Conservation (phyloP, 2,888 invertebrate species). For the Platerodrilus igneus region DNA sequence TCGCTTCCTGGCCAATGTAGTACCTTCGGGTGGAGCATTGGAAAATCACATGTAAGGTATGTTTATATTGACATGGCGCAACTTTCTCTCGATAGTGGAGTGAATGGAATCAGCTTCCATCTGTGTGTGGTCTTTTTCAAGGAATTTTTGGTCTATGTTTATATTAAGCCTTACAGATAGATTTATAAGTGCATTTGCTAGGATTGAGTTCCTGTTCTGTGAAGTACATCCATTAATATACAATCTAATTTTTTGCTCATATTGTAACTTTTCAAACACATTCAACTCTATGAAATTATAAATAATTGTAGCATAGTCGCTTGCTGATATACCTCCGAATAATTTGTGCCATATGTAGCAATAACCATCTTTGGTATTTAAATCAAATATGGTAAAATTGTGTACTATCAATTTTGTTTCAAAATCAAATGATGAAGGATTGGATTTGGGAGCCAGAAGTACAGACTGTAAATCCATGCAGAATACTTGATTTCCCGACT, state of each 20-base stretch:
- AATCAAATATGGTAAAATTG: no score
- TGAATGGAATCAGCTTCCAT: slow-evolving; percentile 2
- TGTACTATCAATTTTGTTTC: no score
- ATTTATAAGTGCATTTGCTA: slow-evolving; percentile 5
- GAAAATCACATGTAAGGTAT: no score
- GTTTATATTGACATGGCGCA: slow-evolving; percentile 5
- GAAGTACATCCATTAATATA: slow-evolving; percentile 1
- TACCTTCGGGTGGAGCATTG: no score
- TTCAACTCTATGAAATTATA: neutral
- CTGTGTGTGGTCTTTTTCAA: neutral
- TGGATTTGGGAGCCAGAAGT: no score
- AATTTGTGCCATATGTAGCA: no score
- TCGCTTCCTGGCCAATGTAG: no score
- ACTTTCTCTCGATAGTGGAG: slow-evolving; percentile 2
- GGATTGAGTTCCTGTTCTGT: neutral
- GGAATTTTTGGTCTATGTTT: slow-evolving; percentile 2
- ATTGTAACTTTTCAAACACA: slow-evolving; percentile 1
- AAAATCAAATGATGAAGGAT: no score
- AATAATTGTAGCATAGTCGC: slow-evolving; percentile 1
- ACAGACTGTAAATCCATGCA: no score
- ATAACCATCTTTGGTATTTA: no score
- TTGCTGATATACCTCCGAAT: no score
- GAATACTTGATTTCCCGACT: no score
- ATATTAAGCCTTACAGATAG: slow-evolving; percentile 1
- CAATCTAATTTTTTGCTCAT: neutral